phyloP scores from a whole-genome alignment of 2,113 vertebrate genomes.

The Odontophorus gujanensis region DNA sequence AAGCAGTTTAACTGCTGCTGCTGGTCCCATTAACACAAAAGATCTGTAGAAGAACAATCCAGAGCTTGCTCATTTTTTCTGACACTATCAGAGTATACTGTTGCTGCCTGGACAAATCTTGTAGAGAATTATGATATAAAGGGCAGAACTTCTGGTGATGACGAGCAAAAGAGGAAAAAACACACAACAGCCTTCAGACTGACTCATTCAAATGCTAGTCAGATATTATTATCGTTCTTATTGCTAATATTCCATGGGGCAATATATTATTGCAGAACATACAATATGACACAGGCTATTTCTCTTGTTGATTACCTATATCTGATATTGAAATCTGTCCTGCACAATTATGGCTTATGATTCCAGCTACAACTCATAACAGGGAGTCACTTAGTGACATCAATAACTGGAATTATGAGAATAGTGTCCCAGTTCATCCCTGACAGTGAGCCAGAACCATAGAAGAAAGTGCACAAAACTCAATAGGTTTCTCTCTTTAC shows the following conservation, averaged over 20 bases:
- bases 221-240: slow-evolving; percentile 35
- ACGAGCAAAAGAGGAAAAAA: background rate
- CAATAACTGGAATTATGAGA: slow-evolving; percentile 33
- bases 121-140: background rate
- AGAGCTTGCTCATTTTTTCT: background rate
- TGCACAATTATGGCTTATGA: slow-evolving; percentile 12
- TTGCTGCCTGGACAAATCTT: background rate
- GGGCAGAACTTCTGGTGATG: background rate
- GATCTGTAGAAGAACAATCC: background rate
- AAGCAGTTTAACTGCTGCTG: background rate
- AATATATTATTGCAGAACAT: background rate
- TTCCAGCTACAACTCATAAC: slow-evolving; percentile 44
- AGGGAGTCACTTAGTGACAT: slow-evolving; percentile 26
- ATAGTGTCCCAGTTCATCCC: background rate
- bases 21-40: background rate
- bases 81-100: background rate
- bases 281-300: background rate
- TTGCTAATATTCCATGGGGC: slow-evolving; percentile 8
- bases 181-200: background rate
- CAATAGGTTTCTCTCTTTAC: background rate
- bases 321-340: slow-evolving; percentile 52
- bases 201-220: background rate
- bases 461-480: background rate
- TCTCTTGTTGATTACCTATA: slow-evolving; percentile 33
- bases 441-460: background rate